Conservation (phyloP, 92 coral and sea anemone genomes). For the Epizoanthus illoricatus region DNA sequence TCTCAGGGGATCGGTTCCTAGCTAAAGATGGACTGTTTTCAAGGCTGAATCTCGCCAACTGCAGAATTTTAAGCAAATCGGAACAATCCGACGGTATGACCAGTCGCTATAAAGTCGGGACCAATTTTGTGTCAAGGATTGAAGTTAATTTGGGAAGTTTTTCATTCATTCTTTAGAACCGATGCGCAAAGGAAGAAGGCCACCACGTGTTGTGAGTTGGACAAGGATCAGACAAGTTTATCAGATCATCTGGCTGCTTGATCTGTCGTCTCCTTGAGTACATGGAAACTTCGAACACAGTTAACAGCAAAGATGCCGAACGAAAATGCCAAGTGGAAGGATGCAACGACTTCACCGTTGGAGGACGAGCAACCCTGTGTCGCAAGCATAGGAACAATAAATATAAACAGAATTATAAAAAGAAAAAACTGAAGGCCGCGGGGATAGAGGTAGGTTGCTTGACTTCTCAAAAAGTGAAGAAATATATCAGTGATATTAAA, state of each 20-base stretch:
- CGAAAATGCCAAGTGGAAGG: constrained; percentile 94
- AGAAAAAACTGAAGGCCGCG: constrained; percentile 86
- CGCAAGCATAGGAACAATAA: constrained; percentile 97
- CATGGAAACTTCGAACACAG: constrained; percentile 64
- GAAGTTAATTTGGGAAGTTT: constrained; percentile 9
- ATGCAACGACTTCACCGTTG: constrained; percentile 88
- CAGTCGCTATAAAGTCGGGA: background rate
- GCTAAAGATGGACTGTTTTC: constrained; percentile 29
- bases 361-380: constrained; percentile 85
- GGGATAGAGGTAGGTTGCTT: constrained; percentile 67
- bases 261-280: background rate
- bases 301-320: constrained; percentile 44
- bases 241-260: constrained; percentile 23
- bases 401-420: constrained; percentile 98
- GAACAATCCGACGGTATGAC: constrained; percentile 7
- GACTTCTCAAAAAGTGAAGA: background rate
- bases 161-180: constrained; percentile 38
- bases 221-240: constrained; percentile 33
- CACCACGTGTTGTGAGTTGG: constrained; percentile 41
- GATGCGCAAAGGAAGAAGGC: constrained; percentile 24
- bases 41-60: background rate
- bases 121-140: constrained; percentile 6
- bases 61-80: background rate
- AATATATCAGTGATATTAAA: background rate
- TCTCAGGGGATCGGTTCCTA: constrained; percentile 39